Conservation (phyloP, 2,113 vertebrate species). For the Equus quagga region DNA sequence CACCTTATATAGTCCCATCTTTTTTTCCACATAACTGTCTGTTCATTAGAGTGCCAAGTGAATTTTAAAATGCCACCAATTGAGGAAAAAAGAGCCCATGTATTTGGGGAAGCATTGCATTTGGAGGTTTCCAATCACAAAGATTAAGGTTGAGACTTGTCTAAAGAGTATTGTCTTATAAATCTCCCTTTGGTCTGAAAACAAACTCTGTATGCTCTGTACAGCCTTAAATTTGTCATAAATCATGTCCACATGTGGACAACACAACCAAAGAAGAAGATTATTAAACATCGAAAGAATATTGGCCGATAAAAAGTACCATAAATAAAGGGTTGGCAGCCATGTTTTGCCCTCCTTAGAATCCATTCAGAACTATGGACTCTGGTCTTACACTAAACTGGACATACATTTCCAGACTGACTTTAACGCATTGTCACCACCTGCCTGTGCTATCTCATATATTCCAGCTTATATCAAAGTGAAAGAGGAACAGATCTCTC, state of each 20-base stretch:
- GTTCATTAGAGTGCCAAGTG: background rate
- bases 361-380: background rate
- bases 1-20: background rate
- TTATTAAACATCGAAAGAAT: background rate
- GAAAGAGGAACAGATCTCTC: background rate
- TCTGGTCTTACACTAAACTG: background rate
- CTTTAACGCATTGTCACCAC: too few relatives aligned
- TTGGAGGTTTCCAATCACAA: background rate
- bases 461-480: background rate
- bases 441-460: background rate
- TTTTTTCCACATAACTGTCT: background rate
- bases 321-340: background rate
- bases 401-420: background rate
- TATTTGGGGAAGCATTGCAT: background rate
- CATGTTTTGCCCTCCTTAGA: background rate
- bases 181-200: background rate
- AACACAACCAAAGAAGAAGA: background rate
- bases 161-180: background rate
- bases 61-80: background rate
- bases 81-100: too few relatives aligned
- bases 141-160: background rate
- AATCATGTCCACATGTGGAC: background rate
- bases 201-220: background rate
- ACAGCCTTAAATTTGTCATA: background rate
- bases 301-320: background rate